These are phyloP conservation scores for Ctenopoma multispine DNA, from an alignment of 2,797 vertebrate genomes.

Conservation along the genomic window DNA sequence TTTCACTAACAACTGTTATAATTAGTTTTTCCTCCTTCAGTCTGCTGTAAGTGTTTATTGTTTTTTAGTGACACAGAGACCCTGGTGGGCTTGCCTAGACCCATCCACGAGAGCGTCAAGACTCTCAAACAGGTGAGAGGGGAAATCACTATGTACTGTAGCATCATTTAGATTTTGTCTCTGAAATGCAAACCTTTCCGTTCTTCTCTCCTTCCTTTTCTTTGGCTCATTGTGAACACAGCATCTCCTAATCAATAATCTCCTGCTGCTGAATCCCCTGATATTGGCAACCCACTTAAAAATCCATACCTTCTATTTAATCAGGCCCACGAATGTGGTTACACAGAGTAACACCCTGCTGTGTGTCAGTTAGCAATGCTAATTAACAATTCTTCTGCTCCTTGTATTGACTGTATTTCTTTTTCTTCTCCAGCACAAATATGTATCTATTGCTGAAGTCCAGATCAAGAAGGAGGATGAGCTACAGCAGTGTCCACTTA, in stretches of 20 bases:
- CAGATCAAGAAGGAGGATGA: conserved; percentile 95
- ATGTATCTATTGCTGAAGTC: conserved; percentile 92
- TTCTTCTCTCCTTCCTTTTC: not conserved
- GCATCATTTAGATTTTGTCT: too few species aligned
- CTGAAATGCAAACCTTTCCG: not conserved
- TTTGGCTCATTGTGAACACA: not conserved
- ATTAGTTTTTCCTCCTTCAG: not conserved
- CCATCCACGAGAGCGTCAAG: conserved; percentile 97
- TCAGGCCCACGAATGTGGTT: conserved; percentile 10
- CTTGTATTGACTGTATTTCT: not conserved
- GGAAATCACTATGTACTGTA: not conserved
- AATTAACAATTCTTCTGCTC: conserved; percentile 31
- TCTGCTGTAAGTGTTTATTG: not conserved
- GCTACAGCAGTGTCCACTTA: conserved; percentile 94
- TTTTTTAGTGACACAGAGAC: conserved; percentile 93
- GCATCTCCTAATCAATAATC: conserved; percentile 39
- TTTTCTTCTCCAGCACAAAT: conserved; percentile 91
- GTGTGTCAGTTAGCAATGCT: conserved; percentile 18
- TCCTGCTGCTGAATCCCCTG: conserved; percentile 4
- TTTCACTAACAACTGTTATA: not conserved
- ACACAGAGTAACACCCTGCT: conserved; percentile 1
- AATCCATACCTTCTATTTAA: conserved; percentile 42
- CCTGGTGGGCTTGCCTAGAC: conserved; percentile 93
- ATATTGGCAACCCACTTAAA: conserved; percentile 26
- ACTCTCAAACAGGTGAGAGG: conserved; percentile 93